A percentile compares a stretch with the other conserved stretches of the same genome.
Conservation (phyloP, 2,113 vertebrate species). For the Crotalus viridis region DNA sequence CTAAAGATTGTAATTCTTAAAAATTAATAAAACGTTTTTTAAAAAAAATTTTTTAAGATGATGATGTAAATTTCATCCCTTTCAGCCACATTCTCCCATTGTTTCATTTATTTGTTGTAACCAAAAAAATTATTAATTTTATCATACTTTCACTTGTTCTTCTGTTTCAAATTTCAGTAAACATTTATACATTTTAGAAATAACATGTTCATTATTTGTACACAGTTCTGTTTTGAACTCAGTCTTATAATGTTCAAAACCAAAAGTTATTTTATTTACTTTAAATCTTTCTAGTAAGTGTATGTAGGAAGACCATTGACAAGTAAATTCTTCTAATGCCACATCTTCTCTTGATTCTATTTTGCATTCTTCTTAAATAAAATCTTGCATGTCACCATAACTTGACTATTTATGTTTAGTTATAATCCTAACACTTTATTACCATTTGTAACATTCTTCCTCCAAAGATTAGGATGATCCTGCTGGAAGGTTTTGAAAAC, state of each 20-base stretch:
- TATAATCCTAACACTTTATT: not conserved
- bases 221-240: no score
- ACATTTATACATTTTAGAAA: not conserved
- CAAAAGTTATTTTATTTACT: not conserved
- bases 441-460: not conserved
- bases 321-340: not conserved
- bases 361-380: not conserved
- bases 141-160: not conserved
- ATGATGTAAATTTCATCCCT: not conserved
- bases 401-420: not conserved
- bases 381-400: not conserved
- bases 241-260: not conserved
- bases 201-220: not conserved
- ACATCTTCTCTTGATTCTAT: not conserved
- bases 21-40: no score
- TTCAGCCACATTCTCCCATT: not conserved
- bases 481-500: not conserved
- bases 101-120: not conserved
- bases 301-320: not conserved
- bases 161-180: not conserved
- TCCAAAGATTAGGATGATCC: not conserved
- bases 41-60: not conserved
- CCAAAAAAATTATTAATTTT: not conserved
- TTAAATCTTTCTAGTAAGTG: not conserved
- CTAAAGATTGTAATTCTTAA: no score